phyloP scores from a whole-genome alignment of 2,113 vertebrate genomes.

The Sorex fumeus region DNA sequence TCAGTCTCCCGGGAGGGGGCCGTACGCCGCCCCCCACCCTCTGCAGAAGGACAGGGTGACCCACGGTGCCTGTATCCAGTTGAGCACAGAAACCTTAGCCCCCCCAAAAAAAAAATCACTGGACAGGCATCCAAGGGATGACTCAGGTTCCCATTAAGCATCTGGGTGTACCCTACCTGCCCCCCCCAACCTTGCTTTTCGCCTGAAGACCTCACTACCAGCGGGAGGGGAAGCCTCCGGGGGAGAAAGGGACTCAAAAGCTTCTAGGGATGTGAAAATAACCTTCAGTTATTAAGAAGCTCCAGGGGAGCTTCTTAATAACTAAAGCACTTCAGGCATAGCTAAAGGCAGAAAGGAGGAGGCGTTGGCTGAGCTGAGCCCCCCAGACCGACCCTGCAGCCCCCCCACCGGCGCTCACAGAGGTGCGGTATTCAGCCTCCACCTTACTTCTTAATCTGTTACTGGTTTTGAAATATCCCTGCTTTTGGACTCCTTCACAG shows the following conservation, averaged over 20 bases:
- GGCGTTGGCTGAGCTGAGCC: background rate
- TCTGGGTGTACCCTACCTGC: background rate
- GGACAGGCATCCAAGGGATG: background rate
- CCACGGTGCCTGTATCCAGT: background rate
- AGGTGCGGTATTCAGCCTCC: background rate
- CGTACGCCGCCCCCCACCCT: background rate
- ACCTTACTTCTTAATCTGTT: conserved; percentile 13
- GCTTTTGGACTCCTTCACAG: background rate
- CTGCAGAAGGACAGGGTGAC: background rate
- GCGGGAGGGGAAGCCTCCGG: background rate
- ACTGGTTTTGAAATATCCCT: conserved; percentile 16
- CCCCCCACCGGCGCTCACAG: background rate
- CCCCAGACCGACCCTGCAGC: conserved; percentile 31
- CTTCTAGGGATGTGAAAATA: background rate
- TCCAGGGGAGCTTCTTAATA: background rate
- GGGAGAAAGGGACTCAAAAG: background rate
- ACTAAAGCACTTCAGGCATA: background rate
- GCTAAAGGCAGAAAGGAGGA: background rate
- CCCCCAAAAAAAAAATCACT: background rate
- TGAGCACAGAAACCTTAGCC: background rate
- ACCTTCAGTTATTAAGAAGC: no score
- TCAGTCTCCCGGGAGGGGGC: background rate
- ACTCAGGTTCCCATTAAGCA: background rate
- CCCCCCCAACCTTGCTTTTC: background rate
- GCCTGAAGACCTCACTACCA: background rate